Evolutionary conservation across 2,888 invertebrate species (phyloP).

Genomic region (Apomyelois bistriatella): DNA sequence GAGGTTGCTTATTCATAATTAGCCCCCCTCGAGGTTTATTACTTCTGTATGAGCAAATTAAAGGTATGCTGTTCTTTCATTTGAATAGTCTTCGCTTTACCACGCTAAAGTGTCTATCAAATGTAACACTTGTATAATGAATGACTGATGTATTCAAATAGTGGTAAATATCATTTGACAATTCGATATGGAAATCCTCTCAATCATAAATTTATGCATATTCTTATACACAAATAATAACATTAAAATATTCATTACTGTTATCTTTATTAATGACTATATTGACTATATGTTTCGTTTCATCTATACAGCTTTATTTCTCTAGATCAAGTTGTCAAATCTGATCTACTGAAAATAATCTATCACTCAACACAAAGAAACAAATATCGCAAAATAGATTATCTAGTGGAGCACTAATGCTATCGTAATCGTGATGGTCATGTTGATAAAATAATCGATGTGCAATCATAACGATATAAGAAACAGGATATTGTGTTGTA

Average conservation of each 20-base stretch:
- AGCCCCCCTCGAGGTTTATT: slow-evolving; percentile 76
- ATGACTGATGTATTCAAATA: slow-evolving; percentile 33
- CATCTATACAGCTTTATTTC: not conserved
- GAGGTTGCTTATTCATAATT: slow-evolving; percentile 76
- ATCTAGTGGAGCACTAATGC: slow-evolving; percentile 3
- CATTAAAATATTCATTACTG: slow-evolving; percentile 4
- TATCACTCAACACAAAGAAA: not conserved
- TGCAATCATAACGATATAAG: slow-evolving; percentile 7
- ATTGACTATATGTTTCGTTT: not conserved
- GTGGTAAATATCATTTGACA: slow-evolving; percentile 27
- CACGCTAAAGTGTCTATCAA: slow-evolving; percentile 39
- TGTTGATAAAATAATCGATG: slow-evolving; percentile 14
- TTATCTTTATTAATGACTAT: not conserved
- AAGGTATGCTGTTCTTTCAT: slow-evolving; percentile 48
- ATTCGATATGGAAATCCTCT: slow-evolving; percentile 30
- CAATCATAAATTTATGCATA: slow-evolving; percentile 23
- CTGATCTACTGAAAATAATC: not conserved
- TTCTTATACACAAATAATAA: not conserved
- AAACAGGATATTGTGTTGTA: slow-evolving; percentile 16
- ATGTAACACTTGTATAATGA: slow-evolving; percentile 27
- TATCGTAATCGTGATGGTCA: slow-evolving; percentile 12
- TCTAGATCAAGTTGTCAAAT: slow-evolving; percentile 5
- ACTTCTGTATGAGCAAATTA: slow-evolving; percentile 71
- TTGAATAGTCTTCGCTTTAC: slow-evolving; percentile 42
- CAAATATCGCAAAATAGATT: not conserved